These are phyloP conservation scores for Neria commutata DNA, from an alignment of 2,888 invertebrate genomes.

Conservation along the genomic window DNA sequence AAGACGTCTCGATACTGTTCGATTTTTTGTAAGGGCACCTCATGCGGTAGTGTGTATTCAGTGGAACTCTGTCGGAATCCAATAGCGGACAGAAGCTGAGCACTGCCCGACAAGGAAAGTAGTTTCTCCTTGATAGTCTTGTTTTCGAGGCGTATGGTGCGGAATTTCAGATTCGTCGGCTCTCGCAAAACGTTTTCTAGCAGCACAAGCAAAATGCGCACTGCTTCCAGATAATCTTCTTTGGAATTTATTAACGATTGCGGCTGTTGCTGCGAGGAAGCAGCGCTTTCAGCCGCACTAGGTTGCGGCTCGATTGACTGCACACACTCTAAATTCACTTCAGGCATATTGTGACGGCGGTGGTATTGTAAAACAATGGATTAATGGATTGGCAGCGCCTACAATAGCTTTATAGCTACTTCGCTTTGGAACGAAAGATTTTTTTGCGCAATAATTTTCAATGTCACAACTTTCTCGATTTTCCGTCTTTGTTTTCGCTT, in stretches of 20 bases:
- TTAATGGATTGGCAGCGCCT: no score
- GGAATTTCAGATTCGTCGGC: conserved; percentile 56
- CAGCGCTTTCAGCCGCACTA: background rate
- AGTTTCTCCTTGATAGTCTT: conserved; percentile 58
- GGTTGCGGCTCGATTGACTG: conserved; percentile 41
- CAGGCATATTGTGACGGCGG: conserved; percentile 38
- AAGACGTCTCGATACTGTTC: conserved; percentile 55
- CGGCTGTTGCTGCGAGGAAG: conserved; percentile 17
- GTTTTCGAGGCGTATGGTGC: conserved; percentile 57
- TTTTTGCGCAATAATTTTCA: no score
- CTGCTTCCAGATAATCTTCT: conserved; percentile 54
- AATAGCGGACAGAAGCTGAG: conserved; percentile 52
- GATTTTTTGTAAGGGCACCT: conserved; percentile 51
- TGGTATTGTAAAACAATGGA: background rate
- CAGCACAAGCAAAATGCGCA: conserved; percentile 55
- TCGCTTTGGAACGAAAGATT: no score
- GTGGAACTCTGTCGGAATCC: conserved; percentile 50
- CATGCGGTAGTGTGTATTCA: conserved; percentile 45
- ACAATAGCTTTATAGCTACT: no score
- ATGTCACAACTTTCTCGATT: no score
- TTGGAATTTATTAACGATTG: conserved; percentile 39
- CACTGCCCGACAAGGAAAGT: conserved; percentile 50
- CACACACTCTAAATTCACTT: conserved; percentile 44
- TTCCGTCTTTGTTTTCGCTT: no score
- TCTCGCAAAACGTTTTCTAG: conserved; percentile 59